Percentiles rank a stretch among this genome's conserved stretches.
These are phyloP conservation scores for Molorchus minor DNA, from an alignment of 2,888 invertebrate species.

Conservation along the genomic window DNA sequence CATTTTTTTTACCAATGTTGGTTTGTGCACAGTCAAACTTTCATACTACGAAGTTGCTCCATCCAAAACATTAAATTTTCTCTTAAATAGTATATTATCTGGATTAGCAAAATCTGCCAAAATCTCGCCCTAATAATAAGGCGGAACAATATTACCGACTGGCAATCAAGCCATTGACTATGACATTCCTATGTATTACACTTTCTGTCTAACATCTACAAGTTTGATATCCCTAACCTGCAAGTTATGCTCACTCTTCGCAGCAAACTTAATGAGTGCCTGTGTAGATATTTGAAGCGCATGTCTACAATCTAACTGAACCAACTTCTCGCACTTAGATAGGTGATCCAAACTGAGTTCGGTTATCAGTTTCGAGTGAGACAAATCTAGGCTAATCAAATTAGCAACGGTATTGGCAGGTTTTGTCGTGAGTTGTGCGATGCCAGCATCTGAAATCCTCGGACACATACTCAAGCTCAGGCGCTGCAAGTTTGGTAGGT, in stretches of 20 bases:
- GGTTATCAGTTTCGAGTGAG: constrained; percentile 83
- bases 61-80: too few relatives aligned
- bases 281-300: constrained; percentile 83
- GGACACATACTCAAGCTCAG: constrained; percentile 88
- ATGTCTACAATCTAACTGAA: constrained; percentile 79
- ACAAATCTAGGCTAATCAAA: constrained; percentile 79
- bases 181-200: constrained; percentile 13
- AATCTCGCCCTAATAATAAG: constrained; percentile 7
- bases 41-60: too few relatives aligned
- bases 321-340: constrained; percentile 76
- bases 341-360: constrained; percentile 85
- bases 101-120: too few relatives aligned
- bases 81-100: too few relatives aligned
- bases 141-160: background rate
- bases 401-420: constrained; percentile 75
- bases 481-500: constrained; percentile 76
- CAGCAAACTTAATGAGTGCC: constrained; percentile 84
- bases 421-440: constrained; percentile 83
- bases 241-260: constrained; percentile 80
- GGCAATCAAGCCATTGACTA: constrained; percentile 8
- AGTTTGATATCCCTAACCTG: constrained; percentile 83
- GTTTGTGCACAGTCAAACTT: too few relatives aligned
- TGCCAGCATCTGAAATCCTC: constrained; percentile 88
- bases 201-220: constrained; percentile 65
- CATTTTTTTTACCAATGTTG: too few relatives aligned